Evolutionary conservation across 2,888 invertebrate species (phyloP).

Genomic region (Ectemnius lituratus): DNA sequence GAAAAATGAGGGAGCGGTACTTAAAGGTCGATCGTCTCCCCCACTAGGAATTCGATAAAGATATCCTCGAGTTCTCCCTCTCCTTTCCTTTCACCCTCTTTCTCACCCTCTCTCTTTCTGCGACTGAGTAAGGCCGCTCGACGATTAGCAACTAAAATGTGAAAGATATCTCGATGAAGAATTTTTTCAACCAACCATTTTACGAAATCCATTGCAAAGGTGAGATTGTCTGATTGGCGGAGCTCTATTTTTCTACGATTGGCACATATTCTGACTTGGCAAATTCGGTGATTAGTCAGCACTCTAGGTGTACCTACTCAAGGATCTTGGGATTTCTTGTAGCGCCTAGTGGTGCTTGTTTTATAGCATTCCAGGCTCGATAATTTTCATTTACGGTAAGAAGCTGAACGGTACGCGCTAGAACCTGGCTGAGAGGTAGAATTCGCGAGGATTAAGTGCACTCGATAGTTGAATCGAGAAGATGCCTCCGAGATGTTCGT

Average conservation of each 20-base stretch:
- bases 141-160: constrained; percentile 27
- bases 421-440: constrained; percentile 3
- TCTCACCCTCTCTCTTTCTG: no score
- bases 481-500: not conserved
- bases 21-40: constrained; percentile 24
- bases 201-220: constrained; percentile 13
- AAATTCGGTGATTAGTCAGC: not conserved
- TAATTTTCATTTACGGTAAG: constrained; percentile 41
- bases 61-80: not conserved
- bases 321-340: constrained; percentile 13
- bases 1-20: constrained; percentile 42
- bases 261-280: constrained; percentile 31
- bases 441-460: constrained; percentile 37
- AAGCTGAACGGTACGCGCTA: constrained; percentile 32
- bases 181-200: constrained; percentile 22
- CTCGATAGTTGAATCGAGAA: constrained; percentile 8
- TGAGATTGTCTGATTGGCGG: constrained; percentile 13
- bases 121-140: not conserved
- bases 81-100: no score
- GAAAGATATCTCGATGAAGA: not conserved
- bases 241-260: constrained; percentile 19
- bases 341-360: not conserved
- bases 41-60: not conserved
- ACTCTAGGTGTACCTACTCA: not conserved
- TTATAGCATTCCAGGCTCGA: constrained; percentile 26